A percentile compares a stretch with the other conserved stretches of the same genome.
Evolutionary conservation across 2,888 invertebrate genomes (phyloP).

Genomic region (Pseudeuparius sepicola): DNA sequence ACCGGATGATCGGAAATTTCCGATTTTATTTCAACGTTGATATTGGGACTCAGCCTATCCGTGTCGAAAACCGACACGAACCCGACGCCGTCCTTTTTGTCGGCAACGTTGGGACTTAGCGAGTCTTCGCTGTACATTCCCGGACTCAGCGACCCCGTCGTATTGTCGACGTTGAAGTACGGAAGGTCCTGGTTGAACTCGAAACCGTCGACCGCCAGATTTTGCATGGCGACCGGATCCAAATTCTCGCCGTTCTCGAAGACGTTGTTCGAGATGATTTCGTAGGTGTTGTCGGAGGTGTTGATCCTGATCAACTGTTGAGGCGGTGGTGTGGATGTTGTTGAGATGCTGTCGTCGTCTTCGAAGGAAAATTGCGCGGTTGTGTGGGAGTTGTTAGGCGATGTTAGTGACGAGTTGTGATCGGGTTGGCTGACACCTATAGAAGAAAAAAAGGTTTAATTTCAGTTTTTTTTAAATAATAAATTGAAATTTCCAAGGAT

Average conservation of each 20-base stretch:
- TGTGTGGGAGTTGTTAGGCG: constrained; percentile 28
- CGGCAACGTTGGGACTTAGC: constrained; percentile 22
- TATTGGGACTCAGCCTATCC: constrained; percentile 21
- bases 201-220: constrained; percentile 43
- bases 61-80: constrained; percentile 31
- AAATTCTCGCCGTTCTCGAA: constrained; percentile 54
- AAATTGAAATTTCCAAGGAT: no score
- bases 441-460: no score
- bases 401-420: no score
- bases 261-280: constrained; percentile 47
- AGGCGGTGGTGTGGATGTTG: constrained; percentile 41
- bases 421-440: constrained; percentile 37
- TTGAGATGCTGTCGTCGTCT: constrained; percentile 43
- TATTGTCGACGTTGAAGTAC: constrained; percentile 36
- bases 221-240: constrained; percentile 34
- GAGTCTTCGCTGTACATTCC: constrained; percentile 38
- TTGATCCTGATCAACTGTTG: constrained; percentile 48
- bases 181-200: constrained; percentile 45
- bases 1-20: constrained; percentile 28
- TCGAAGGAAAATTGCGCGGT: no score
- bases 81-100: constrained; percentile 7
- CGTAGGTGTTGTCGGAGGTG: constrained; percentile 51
- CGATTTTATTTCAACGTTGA: constrained; percentile 22
- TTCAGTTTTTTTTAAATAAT: no score
- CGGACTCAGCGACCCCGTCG: constrained; percentile 32